These are phyloP conservation scores for Bhutanitis thaidina DNA, from an alignment of 2,888 invertebrate genomes.

Conservation along the genomic window DNA sequence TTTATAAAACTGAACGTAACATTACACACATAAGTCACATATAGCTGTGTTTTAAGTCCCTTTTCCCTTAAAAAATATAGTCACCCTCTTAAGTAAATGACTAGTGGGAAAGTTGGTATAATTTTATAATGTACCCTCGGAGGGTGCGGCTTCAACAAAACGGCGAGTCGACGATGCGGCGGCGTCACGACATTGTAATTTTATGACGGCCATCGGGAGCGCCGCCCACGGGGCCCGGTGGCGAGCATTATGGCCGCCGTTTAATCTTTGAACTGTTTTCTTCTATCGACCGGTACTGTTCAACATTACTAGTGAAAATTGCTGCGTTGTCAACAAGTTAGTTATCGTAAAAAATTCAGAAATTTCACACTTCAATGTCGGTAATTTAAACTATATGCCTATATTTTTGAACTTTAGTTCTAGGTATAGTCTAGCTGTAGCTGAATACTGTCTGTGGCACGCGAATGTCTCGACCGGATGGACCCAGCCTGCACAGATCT, in stretches of 20 bases:
- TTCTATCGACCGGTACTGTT: not conserved
- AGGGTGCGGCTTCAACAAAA: constrained; percentile 21
- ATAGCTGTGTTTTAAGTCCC: no score
- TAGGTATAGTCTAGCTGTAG: no score
- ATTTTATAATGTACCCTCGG: constrained; percentile 45
- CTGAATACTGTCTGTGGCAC: no score
- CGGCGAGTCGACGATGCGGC: constrained; percentile 23
- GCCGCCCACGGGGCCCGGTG: constrained; percentile 2
- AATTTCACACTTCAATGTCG: no score
- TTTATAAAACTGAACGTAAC: no score
- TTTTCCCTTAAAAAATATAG: constrained; percentile 3
- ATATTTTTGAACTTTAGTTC: no score
- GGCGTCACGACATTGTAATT: constrained; percentile 28
- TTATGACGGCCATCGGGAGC: constrained; percentile 18
- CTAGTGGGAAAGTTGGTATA: constrained; percentile 47
- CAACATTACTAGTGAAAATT: not conserved
- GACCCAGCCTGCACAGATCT: no score
- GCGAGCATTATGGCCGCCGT: not conserved
- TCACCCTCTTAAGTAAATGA: constrained; percentile 39
- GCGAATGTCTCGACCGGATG: no score
- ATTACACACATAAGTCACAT: no score
- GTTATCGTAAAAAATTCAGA: no score
- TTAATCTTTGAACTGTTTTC: not conserved
- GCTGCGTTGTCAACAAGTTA: no score
- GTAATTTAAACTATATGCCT: no score